Evolutionary conservation across 2,797 vertebrate species (phyloP).

Genomic region (Limnodromus scolopaceus): DNA sequence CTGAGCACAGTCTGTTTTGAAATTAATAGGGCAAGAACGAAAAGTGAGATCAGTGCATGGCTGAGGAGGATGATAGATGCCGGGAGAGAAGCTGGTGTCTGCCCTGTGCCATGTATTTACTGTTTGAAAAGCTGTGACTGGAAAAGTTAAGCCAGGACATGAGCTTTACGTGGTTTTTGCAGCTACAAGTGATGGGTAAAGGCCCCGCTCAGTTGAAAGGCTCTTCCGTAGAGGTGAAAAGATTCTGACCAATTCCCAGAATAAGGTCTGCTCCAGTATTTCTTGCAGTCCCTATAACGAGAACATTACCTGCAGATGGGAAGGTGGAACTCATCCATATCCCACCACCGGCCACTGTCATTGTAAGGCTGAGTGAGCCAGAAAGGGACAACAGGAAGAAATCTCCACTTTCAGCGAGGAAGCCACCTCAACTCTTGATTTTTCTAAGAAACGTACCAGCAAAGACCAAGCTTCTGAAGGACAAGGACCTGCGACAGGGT

Average conservation of each 20-base stretch:
- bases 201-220: background rate
- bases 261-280: background rate
- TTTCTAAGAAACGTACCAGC: background rate
- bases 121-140: background rate
- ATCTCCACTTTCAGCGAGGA: background rate
- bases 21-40: background rate
- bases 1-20: background rate
- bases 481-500: background rate
- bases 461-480: background rate
- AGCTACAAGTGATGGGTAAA: background rate
- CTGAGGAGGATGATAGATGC: background rate
- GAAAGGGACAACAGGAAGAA: background rate
- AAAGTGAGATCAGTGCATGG: background rate
- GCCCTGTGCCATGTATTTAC: background rate
- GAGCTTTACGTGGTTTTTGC: background rate
- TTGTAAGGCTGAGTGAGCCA: background rate
- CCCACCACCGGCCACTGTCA: background rate
- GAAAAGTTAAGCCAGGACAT: background rate
- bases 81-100: background rate
- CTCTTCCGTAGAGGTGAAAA: background rate
- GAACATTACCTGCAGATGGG: background rate
- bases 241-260: background rate
- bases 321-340: background rate
- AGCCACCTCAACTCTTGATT: background rate
- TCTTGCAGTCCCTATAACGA: background rate